Percentiles rank a stretch among this genome's conserved stretches.
Conservation (phyloP, 2,797 vertebrate genomes). For the Holocentrus rufus region DNA sequence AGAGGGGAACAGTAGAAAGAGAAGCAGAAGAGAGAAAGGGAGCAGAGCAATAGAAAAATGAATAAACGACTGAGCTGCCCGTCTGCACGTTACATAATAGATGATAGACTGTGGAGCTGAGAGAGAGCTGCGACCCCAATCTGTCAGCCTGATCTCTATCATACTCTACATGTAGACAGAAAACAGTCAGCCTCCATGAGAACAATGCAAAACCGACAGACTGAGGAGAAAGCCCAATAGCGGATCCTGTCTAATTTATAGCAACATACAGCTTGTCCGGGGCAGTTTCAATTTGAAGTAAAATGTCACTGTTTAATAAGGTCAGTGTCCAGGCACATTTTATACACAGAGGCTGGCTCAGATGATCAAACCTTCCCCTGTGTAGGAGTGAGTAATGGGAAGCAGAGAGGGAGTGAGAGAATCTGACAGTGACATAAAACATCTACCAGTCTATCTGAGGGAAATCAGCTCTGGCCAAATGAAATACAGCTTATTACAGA, state of each 20-base stretch:
- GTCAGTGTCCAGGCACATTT: too few relatives aligned
- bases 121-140: slow-evolving; percentile 47
- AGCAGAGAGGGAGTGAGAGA: too few relatives aligned
- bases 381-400: too few relatives aligned
- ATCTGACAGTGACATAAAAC: slow-evolving; percentile 38
- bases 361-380: too few relatives aligned
- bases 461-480: background rate
- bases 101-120: slow-evolving; percentile 15
- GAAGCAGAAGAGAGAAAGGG: too few relatives aligned
- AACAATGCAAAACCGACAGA: background rate
- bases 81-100: slow-evolving; percentile 38
- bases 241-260: too few relatives aligned
- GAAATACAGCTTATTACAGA: background rate
- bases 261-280: too few relatives aligned
- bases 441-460: background rate
- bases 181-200: slow-evolving; percentile 1
- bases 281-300: too few relatives aligned
- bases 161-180: background rate
- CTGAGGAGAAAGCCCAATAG: background rate
- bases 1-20: too few relatives aligned
- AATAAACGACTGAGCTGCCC: background rate
- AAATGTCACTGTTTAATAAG: too few relatives aligned
- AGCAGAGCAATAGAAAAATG: background rate
- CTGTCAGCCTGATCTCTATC: slow-evolving; percentile 29
- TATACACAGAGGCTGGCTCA: too few relatives aligned